Conservation (phyloP, 2,113 vertebrate species). For the Uropsilus gracilis region DNA sequence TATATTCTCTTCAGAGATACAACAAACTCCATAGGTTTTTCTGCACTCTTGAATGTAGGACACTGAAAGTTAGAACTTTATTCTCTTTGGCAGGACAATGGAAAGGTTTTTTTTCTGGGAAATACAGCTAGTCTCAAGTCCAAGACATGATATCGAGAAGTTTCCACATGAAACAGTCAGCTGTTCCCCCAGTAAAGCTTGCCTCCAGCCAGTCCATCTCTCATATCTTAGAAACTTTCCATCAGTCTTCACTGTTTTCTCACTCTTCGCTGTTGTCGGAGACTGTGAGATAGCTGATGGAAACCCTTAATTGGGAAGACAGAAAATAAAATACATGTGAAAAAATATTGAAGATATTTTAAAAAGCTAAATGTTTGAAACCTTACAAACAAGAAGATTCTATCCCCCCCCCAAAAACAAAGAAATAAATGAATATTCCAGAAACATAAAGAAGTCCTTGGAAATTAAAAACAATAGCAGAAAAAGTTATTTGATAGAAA, state of each 20-base stretch:
- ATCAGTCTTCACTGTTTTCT: background rate
- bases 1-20: background rate
- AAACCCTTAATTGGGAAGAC: conserved; percentile 7
- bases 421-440: background rate
- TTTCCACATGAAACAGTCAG: background rate
- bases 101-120: background rate
- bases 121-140: background rate
- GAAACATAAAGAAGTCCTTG: background rate
- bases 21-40: background rate
- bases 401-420: background rate
- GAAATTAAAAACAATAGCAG: background rate
- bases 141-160: background rate
- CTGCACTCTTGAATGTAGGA: background rate
- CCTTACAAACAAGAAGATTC: background rate
- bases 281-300: background rate
- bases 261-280: background rate
- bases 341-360: background rate
- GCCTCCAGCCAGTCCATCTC: background rate
- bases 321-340: background rate
- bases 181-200: background rate
- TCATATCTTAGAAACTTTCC: background rate
- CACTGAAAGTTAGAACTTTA: conserved; percentile 10
- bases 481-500: background rate
- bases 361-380: background rate
- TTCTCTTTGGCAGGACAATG: background rate